Evolutionary conservation across 1,140 invertebrate genomes (phyloP).

Genomic region (Drosophila pruinosa): DNA sequence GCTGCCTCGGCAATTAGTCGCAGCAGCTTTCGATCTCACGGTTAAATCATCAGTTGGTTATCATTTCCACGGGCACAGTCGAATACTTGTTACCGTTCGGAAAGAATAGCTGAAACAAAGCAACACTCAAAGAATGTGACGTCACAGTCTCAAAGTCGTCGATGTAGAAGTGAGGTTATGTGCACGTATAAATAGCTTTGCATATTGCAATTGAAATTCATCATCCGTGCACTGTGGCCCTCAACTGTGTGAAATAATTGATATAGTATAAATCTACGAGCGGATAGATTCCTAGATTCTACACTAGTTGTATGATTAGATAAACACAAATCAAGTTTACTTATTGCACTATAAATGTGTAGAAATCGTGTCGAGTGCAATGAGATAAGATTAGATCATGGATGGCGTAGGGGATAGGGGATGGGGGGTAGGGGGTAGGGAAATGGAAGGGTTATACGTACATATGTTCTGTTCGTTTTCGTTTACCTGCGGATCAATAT

Average conservation of each 20-base stretch:
- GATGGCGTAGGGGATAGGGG: too few species aligned
- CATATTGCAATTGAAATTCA: constrained; percentile 1
- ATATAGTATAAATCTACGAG: not conserved
- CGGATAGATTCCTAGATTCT: not conserved
- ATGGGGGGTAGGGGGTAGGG: too few species aligned
- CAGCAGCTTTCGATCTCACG: constrained; percentile 20
- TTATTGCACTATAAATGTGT: not conserved
- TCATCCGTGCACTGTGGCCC: not conserved
- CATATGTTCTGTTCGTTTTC: too few species aligned
- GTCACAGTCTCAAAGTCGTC: not conserved
- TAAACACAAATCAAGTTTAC: not conserved
- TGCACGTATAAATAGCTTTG: not conserved
- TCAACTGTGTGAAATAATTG: not conserved
- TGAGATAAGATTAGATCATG: not conserved
- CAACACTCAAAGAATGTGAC: not conserved
- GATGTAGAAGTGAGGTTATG: not conserved
- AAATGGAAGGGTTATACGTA: too few species aligned
- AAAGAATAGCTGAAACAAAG: not conserved
- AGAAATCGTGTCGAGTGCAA: not conserved
- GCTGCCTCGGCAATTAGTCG: constrained; percentile 1
- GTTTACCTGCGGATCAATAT: not conserved
- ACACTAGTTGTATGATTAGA: not conserved
- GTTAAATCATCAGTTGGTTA: constrained; percentile 14
- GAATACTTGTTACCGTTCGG: not conserved
- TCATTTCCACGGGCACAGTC: not conserved